phyloP scores from a whole-genome alignment of 2,797 vertebrate genomes.

The Salmo trutta region DNA sequence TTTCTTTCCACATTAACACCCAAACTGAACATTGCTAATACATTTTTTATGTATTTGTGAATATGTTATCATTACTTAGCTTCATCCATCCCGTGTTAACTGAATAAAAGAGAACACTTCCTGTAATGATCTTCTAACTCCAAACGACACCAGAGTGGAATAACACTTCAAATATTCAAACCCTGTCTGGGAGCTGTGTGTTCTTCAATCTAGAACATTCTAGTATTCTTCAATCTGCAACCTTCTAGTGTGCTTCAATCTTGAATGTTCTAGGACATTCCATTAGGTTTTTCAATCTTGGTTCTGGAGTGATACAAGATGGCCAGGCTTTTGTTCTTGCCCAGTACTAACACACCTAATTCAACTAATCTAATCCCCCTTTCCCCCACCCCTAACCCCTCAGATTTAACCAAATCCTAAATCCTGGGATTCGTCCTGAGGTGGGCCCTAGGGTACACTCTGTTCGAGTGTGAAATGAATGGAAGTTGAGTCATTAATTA shows the following conservation, averaged over 20 bases:
- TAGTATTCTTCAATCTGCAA: neutral
- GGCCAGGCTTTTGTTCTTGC: neutral
- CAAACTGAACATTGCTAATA: neutral
- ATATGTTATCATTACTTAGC: neutral
- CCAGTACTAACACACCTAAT: neutral
- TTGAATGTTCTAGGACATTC: neutral
- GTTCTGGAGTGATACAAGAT: neutral
- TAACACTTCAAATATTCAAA: neutral
- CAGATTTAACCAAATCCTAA: conserved; percentile 19
- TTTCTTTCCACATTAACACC: neutral
- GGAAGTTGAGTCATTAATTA: conserved; percentile 53
- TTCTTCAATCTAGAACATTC: neutral
- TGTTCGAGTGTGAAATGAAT: neutral
- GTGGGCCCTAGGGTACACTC: conserved; percentile 6
- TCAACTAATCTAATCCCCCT: neutral
- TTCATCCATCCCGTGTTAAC: neutral
- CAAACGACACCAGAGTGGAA: neutral
- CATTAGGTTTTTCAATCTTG: neutral
- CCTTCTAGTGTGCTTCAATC: neutral
- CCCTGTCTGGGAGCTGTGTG: neutral
- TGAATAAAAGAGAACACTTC: conserved; percentile 50
- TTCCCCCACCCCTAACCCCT: neutral
- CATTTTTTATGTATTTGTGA: neutral
- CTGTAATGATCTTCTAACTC: conserved; percentile 22
- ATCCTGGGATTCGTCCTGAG: conserved; percentile 7